phyloP scores from a whole-genome alignment of 64 coral and sea anemone genomes.

The Astreopora myriophthalma region DNA sequence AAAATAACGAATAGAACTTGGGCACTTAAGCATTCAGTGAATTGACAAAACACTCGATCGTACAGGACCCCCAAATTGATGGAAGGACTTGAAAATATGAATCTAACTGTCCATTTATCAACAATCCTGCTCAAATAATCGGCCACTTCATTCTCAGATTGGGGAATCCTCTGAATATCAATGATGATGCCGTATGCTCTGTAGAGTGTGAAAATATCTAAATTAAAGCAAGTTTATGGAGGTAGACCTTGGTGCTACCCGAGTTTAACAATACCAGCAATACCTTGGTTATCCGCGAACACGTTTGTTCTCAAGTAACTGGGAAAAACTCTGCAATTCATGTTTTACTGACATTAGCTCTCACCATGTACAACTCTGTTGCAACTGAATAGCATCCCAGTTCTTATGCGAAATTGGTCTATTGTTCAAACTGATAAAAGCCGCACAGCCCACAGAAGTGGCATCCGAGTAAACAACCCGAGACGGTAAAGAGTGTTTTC shows the following conservation, averaged over 20 bases:
- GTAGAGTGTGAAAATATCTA: no score
- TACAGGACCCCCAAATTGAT: no score
- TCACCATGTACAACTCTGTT: constrained; percentile 28
- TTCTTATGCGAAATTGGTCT: not conserved
- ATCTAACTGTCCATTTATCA: no score
- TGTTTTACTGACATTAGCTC: constrained; percentile 13
- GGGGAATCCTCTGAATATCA: no score
- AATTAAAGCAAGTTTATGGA: not conserved
- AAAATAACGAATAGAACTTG: no score
- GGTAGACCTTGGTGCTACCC: constrained; percentile 22
- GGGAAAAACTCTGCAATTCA: constrained; percentile 8
- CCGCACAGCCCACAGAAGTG: constrained; percentile 31
- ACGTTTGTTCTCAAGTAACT: constrained; percentile 11
- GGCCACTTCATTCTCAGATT: no score
- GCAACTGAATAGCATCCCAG: constrained; percentile 4
- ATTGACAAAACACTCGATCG: no score
- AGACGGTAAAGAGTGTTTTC: not conserved
- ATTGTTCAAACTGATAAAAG: not conserved
- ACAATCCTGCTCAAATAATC: no score
- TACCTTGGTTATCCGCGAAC: constrained; percentile 27
- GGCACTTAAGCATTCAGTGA: no score
- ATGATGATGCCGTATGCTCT: no score
- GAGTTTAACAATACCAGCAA: constrained; percentile 25
- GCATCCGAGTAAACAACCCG: constrained; percentile 17
- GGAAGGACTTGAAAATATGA: no score